These are phyloP conservation scores for Nycticebus coucang DNA, from an alignment of 2,113 vertebrate species.

Conservation along the genomic window DNA sequence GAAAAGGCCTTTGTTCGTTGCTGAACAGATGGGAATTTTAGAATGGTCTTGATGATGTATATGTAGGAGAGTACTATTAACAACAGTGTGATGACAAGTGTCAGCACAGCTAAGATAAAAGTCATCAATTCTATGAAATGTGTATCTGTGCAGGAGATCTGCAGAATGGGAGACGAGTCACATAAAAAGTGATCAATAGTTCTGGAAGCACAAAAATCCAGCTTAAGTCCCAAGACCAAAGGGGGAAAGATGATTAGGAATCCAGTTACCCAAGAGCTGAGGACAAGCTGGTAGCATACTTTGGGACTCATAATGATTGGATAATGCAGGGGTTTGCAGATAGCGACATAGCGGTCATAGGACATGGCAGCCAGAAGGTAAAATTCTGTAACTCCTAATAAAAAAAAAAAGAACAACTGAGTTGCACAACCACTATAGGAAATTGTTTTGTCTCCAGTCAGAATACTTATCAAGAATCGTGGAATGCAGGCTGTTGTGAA, in stretches of 20 bases:
- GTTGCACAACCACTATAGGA: conserved; percentile 40
- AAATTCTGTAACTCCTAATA: conserved; percentile 54
- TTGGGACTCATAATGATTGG: conserved; percentile 29
- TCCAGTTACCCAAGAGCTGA: conserved; percentile 50
- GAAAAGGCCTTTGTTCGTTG: conserved; percentile 73
- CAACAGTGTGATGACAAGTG: conserved; percentile 13
- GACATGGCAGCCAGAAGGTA: conserved; percentile 62
- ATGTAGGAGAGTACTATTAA: conserved; percentile 56
- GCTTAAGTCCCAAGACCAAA: conserved; percentile 26
- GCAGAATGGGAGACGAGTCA: conserved; percentile 34
- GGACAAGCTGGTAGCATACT: conserved; percentile 18
- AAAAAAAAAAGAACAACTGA: conserved; percentile 62
- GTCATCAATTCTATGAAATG: conserved; percentile 6
- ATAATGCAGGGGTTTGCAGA: conserved; percentile 61
- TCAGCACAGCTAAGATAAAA: conserved; percentile 55
- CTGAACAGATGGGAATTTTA: conserved; percentile 48
- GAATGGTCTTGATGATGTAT: conserved; percentile 54
- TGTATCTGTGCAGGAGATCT: conserved; percentile 68
- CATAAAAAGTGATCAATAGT: conserved; percentile 62
- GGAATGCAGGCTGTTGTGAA: conserved; percentile 55
- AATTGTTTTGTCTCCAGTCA: conserved; percentile 62
- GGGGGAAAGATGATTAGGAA: conserved; percentile 49
- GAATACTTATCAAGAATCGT: conserved; percentile 46
- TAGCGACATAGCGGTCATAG: conserved; percentile 46
- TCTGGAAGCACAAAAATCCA: conserved; percentile 64